Evolutionary conservation across 2,797 vertebrate species (phyloP).

Genomic region (Falco concolor): DNA sequence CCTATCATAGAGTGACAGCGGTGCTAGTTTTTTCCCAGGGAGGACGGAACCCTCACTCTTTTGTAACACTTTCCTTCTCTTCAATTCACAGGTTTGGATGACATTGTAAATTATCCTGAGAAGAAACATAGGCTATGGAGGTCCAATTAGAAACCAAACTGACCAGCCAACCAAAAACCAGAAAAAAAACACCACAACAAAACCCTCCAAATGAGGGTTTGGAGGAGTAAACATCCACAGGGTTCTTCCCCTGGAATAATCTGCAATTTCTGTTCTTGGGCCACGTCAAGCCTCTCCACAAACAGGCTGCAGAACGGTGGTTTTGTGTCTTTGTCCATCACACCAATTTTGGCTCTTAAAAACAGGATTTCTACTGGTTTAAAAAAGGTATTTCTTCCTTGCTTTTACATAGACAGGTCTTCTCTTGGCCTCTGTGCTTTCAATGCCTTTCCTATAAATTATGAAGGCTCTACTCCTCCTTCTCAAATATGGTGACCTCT

Average conservation of each 20-base stretch:
- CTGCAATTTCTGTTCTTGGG: not conserved
- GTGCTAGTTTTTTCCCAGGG: not conserved
- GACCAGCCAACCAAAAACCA: accelerated
- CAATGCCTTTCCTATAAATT: not conserved
- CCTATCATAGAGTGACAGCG: not conserved
- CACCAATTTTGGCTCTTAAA: not conserved
- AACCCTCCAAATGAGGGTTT: not conserved
- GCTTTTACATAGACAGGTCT: not conserved
- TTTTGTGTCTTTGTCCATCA: not conserved
- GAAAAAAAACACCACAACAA: not conserved
- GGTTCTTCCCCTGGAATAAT: not conserved
- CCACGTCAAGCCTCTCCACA: not conserved
- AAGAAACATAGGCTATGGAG: not conserved
- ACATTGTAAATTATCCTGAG: not conserved
- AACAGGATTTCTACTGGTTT: not conserved
- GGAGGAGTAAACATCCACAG: not conserved
- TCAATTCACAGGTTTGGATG: not conserved
- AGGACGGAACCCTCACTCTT: not conserved
- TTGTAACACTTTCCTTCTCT: not conserved
- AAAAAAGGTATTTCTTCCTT: not conserved
- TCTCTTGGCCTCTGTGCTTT: not conserved
- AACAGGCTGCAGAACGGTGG: not conserved
- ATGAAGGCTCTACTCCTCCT: not conserved
- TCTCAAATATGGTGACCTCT: not conserved
- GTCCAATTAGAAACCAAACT: not conserved